Percentiles rank a stretch among this genome's conserved stretches.
These are phyloP conservation scores for Heliconius charithonia DNA, from an alignment of 2,888 invertebrate species.

Conservation along the genomic window DNA sequence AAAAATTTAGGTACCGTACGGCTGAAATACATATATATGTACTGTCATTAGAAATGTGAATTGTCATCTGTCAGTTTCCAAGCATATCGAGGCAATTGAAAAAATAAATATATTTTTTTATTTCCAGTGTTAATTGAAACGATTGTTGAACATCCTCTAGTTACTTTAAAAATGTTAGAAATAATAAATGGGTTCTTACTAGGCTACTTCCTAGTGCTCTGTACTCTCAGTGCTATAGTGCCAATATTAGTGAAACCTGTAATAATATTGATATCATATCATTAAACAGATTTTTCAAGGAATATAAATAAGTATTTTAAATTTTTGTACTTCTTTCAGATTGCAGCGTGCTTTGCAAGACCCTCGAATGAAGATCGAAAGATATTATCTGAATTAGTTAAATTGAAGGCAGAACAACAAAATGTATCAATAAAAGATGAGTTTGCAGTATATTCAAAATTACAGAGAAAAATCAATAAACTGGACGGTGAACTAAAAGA, in stretches of 20 bases:
- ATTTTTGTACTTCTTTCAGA: conserved; percentile 63
- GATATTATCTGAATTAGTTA: conserved; percentile 67
- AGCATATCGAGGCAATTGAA: background rate
- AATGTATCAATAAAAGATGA: conserved; percentile 82
- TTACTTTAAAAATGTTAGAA: conserved; percentile 66
- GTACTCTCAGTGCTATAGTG: conserved; percentile 74
- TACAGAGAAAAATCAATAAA: conserved; percentile 83
- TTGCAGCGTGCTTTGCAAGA: conserved; percentile 76
- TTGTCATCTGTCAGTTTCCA: background rate
- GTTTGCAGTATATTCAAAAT: conserved; percentile 84
- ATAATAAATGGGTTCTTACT: conserved; percentile 76
- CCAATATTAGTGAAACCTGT: conserved; percentile 80
- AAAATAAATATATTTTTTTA: background rate
- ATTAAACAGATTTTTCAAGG: background rate
- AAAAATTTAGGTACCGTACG: too few relatives aligned
- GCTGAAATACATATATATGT: too few relatives aligned
- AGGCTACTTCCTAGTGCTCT: conserved; percentile 73
- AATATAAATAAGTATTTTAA: background rate
- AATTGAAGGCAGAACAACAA: conserved; percentile 77
- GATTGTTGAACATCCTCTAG: background rate
- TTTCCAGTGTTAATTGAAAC: too few relatives aligned
- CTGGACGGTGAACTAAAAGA: conserved; percentile 78
- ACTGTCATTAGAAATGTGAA: too few relatives aligned
- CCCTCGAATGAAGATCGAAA: conserved; percentile 73
- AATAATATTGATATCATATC: conserved; percentile 47